Conservation (phyloP, 2,113 vertebrate species). For the Gopherus flavomarginatus region DNA sequence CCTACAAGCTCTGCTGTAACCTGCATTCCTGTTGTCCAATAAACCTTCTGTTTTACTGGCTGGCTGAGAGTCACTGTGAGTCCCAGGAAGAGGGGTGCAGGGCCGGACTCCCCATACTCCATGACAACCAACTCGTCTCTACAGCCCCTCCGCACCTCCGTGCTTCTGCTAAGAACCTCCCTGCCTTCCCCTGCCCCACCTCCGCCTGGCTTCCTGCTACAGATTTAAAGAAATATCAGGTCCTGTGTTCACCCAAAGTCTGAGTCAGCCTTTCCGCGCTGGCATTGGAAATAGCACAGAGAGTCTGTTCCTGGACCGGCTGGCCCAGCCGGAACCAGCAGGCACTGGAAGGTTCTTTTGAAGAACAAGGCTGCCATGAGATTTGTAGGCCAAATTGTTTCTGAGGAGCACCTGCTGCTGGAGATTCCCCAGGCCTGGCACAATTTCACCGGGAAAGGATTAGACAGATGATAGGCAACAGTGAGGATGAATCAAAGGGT, state of each 20-base stretch:
- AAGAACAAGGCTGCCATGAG: neutral
- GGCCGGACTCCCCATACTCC: no score
- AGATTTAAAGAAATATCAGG: neutral
- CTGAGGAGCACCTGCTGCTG: neutral
- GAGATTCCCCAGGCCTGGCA: neutral
- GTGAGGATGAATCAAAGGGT: accelerated
- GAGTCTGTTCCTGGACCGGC: neutral
- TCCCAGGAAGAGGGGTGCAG: no score
- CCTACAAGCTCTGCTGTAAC: no score
- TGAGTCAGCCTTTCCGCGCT: neutral
- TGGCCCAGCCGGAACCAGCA: neutral
- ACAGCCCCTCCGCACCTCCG: neutral
- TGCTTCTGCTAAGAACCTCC: neutral
- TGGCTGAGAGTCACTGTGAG: no score
- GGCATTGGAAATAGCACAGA: neutral
- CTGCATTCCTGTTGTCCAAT: no score
- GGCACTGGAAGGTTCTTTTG: accelerated
- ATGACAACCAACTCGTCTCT: neutral
- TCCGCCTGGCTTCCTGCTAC: neutral
- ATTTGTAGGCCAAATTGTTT: neutral
- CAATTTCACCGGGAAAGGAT: neutral
- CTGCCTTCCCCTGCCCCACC: neutral
- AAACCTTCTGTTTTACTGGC: no score
- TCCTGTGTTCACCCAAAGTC: neutral
- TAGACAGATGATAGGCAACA: accelerated